These are phyloP conservation scores for Dufourea novaeangliae DNA, from an alignment of 1,140 invertebrate genomes.

Conservation along the genomic window DNA sequence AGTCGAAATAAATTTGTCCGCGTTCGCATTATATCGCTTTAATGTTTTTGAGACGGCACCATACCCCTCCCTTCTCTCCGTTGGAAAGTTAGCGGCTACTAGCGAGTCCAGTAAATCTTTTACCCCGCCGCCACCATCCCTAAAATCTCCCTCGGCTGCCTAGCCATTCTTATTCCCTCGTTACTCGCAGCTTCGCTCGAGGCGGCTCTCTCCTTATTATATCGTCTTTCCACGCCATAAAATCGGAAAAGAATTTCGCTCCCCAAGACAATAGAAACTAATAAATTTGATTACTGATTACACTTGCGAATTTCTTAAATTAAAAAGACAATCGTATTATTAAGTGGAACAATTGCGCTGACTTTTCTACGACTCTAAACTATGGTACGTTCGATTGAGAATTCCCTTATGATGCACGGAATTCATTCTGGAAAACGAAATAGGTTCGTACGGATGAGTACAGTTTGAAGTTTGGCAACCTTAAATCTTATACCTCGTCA, in stretches of 20 bases:
- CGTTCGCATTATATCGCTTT: slow-evolving; percentile 72
- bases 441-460: slow-evolving; percentile 59
- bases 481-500: slow-evolving; percentile 76
- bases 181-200: slow-evolving; percentile 79
- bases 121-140: slow-evolving; percentile 52
- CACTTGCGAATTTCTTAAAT: slow-evolving; percentile 65
- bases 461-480: slow-evolving; percentile 72
- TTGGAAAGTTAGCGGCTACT: slow-evolving; percentile 77
- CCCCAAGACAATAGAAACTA: slow-evolving; percentile 82
- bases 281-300: slow-evolving; percentile 83
- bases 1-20: slow-evolving; percentile 6
- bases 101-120: slow-evolving; percentile 80
- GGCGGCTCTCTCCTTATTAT: slow-evolving; percentile 81
- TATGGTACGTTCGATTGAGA: slow-evolving; percentile 25
- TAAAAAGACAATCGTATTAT: slow-evolving; percentile 24
- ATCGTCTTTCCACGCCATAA: slow-evolving; percentile 82
- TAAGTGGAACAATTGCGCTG: neutral
- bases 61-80: slow-evolving; percentile 24
- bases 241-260: slow-evolving; percentile 81
- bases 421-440: slow-evolving; percentile 57
- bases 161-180: slow-evolving; percentile 81
- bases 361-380: neutral
- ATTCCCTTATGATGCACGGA: slow-evolving; percentile 30
- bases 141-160: slow-evolving; percentile 47
- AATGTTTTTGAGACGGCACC: slow-evolving; percentile 77